Conservation (phyloP, 2,113 vertebrate genomes). For the Callorhinus ursinus region DNA sequence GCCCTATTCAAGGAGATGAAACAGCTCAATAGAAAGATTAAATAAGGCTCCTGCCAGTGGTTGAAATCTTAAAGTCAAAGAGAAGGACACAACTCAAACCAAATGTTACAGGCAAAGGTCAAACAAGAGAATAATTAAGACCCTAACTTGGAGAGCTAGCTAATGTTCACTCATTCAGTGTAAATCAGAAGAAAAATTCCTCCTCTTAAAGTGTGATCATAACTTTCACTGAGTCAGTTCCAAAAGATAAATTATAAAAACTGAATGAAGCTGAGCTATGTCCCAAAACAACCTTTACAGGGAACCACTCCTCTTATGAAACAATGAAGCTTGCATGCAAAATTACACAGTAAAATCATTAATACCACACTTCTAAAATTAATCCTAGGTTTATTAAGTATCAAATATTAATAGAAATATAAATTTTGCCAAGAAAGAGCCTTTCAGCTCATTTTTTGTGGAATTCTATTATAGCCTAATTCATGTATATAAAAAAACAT, state of each 20-base stretch:
- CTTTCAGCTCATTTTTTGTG: conserved; percentile 13
- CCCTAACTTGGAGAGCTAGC: conserved; percentile 52
- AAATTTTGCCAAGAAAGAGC: not conserved
- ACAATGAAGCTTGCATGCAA: not conserved
- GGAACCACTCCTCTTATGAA: not conserved
- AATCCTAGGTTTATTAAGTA: conserved; percentile 12
- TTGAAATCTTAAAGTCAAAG: conserved; percentile 67
- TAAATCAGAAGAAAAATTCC: conserved; percentile 59
- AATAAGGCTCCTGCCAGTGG: conserved; percentile 56
- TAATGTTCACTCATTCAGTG: not conserved
- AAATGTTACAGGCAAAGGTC: conserved; percentile 72
- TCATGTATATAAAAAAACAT: conserved; percentile 3
- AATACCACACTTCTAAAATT: not conserved
- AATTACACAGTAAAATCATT: not conserved
- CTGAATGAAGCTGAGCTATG: conserved; percentile 11
- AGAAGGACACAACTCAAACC: conserved; percentile 67
- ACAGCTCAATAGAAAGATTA: conserved; percentile 69
- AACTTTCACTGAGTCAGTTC: conserved; percentile 16
- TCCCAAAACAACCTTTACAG: not conserved
- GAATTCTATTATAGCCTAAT: not conserved
- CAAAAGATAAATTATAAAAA: conserved; percentile 63
- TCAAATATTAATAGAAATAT: conserved; percentile 44
- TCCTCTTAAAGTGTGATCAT: not conserved
- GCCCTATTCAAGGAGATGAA: conserved; percentile 67
- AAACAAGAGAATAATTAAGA: conserved; percentile 64